phyloP scores from a whole-genome alignment of 2,113 vertebrate species.

The Strix aluco region DNA sequence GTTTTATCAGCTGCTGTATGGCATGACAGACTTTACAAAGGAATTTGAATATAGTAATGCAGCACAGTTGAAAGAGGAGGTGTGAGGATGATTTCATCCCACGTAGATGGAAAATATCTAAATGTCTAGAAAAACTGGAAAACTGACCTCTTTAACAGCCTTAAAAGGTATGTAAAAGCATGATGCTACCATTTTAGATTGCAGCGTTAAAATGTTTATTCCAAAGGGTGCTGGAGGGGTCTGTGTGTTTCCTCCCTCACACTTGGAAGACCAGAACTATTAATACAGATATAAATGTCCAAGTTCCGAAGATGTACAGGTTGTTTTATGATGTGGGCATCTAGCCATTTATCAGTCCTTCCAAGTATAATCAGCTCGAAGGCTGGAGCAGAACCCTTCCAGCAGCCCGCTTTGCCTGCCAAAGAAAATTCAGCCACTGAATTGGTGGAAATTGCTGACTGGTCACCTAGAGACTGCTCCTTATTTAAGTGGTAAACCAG shows the following conservation, averaged over 20 bases:
- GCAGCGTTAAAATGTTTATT: not conserved
- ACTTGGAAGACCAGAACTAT: not conserved
- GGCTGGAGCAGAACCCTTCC: not conserved
- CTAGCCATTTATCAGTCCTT: not conserved
- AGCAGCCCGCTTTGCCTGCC: constrained; percentile 8
- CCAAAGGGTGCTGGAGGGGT: not conserved
- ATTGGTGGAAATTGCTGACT: constrained; percentile 57
- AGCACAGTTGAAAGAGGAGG: not conserved
- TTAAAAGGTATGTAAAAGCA: not conserved
- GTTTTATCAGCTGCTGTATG: not conserved
- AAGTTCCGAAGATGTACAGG: not conserved
- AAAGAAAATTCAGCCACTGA: constrained; percentile 40
- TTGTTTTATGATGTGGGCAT: not conserved
- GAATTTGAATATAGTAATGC: not conserved
- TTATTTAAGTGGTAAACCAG: constrained; percentile 29
- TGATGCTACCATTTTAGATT: not conserved
- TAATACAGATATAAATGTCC: not conserved
- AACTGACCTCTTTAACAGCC: not conserved
- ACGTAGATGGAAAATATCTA: not conserved
- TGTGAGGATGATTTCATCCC: not conserved
- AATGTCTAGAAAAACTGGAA: not conserved
- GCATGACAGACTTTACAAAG: not conserved
- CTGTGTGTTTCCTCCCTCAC: not conserved
- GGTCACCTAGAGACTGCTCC: constrained; percentile 49
- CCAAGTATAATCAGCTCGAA: not conserved